Conservation (phyloP, 2,888 invertebrate genomes). For the Perizoma affinitatum region DNA sequence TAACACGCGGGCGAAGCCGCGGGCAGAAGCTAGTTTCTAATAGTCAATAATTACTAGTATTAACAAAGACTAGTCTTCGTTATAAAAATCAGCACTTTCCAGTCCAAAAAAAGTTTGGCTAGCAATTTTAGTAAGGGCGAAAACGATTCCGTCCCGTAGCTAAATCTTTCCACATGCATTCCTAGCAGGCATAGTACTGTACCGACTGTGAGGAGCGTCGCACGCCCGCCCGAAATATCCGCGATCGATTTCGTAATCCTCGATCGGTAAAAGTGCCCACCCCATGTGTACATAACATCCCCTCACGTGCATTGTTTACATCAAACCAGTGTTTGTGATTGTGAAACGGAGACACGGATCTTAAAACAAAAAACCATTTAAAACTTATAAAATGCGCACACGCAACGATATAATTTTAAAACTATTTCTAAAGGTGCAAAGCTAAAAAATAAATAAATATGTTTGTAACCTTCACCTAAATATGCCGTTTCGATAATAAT, state of each 20-base stretch:
- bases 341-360: conserved; percentile 10
- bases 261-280: conserved; percentile 32
- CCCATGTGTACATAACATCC: conserved; percentile 43
- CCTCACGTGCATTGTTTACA: conserved; percentile 44
- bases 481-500: background rate
- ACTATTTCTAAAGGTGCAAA: conserved; percentile 9
- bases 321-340: conserved; percentile 35
- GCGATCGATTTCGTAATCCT: conserved; percentile 29
- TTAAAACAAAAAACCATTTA: background rate
- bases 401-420: conserved; percentile 7
- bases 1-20: too few species aligned
- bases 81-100: too few species aligned
- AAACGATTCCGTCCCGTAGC: conserved; percentile 12
- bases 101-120: conserved; percentile 10
- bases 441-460: conserved; percentile 4
- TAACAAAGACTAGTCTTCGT: too few species aligned
- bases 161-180: conserved; percentile 30
- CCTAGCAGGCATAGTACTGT: conserved; percentile 50
- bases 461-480: background rate
- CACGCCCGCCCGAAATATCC: conserved; percentile 48
- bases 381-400: background rate
- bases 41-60: too few species aligned
- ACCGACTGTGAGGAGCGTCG: conserved; percentile 46
- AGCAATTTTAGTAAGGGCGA: conserved; percentile 3
- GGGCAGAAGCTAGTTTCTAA: too few species aligned